A percentile compares a stretch with the other conserved stretches of the same genome.
phyloP scores from a whole-genome alignment of 1,140 invertebrate genomes.

The Drosophila tristis region DNA sequence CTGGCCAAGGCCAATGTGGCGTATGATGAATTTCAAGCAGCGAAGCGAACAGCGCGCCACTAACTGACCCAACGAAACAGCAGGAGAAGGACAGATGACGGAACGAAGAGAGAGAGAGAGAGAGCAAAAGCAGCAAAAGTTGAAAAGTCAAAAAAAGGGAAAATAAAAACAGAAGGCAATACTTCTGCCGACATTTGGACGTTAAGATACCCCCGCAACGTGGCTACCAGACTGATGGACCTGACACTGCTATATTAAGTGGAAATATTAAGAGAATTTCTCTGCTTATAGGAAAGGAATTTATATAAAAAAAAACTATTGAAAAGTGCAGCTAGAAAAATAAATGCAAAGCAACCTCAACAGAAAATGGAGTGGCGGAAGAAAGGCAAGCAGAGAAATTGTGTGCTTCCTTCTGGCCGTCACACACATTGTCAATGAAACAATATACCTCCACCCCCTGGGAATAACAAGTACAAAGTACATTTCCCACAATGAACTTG shows the following conservation, averaged over 20 bases:
- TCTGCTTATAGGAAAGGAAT: too few species aligned
- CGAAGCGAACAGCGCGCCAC: too few species aligned
- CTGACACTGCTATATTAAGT: too few species aligned
- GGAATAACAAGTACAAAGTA: neutral
- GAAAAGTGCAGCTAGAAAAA: too few species aligned
- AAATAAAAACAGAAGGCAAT: conserved; percentile 1
- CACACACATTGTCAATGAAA: too few species aligned
- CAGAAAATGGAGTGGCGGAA: too few species aligned
- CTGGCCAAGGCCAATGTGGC: conserved; percentile 50
- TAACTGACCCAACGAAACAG: conserved; percentile 5
- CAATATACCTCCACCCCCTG: neutral
- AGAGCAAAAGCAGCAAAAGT: conserved; percentile 17
- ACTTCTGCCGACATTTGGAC: neutral
- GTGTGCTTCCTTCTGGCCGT: too few species aligned
- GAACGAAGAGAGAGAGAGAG: conserved; percentile 15
- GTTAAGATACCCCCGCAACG: too few species aligned
- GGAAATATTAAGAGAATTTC: neutral
- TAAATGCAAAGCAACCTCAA: too few species aligned
- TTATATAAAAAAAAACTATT: too few species aligned
- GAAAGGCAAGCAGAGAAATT: too few species aligned
- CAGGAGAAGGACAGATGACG: conserved; percentile 1
- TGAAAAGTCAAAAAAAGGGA: conserved; percentile 43
- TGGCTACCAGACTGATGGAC: too few species aligned
- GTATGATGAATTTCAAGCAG: conserved; percentile 66
- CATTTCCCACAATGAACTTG: conserved; percentile 11